Conservation (phyloP, 2,888 invertebrate species). For the Melangyna quadrimaculata region DNA sequence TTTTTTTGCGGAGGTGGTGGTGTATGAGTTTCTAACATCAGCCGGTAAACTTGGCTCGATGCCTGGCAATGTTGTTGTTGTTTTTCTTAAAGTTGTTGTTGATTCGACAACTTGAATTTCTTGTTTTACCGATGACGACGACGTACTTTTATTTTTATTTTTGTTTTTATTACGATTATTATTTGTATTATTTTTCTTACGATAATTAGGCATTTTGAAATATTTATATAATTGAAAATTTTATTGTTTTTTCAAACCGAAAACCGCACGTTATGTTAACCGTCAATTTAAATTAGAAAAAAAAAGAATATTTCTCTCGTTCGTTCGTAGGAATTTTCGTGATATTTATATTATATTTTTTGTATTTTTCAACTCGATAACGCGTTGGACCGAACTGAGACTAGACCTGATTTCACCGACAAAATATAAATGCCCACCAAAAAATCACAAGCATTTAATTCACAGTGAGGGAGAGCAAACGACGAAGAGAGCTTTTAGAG, state of each 20-base stretch:
- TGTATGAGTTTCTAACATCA: constrained; percentile 30
- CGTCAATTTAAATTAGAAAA: constrained; percentile 5
- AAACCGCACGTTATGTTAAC: constrained; percentile 37
- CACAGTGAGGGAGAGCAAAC: constrained; percentile 8
- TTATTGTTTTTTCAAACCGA: background rate
- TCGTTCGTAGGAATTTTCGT: constrained; percentile 50
- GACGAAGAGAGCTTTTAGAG: constrained; percentile 19
- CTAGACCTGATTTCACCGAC: constrained; percentile 51
- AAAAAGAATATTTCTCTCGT: constrained; percentile 30
- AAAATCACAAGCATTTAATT: constrained; percentile 35
- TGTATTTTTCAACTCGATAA: constrained; percentile 66
- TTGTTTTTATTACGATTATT: constrained; percentile 75
- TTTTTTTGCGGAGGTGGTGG: constrained; percentile 21
- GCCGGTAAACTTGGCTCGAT: constrained; percentile 61
- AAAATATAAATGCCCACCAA: constrained; percentile 37
- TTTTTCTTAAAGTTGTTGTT: background rate
- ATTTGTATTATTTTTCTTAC: constrained; percentile 76
- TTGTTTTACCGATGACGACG: constrained; percentile 51
- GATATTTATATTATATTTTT: too few relatives aligned
- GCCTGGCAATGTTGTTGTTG: constrained; percentile 25
- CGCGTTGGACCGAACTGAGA: constrained; percentile 65
- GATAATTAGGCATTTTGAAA: constrained; percentile 77
- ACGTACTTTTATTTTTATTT: constrained; percentile 62
- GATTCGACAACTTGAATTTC: constrained; percentile 27
- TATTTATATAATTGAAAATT: constrained; percentile 25